Evolutionary conservation across 2,888 invertebrate species (phyloP).

Genomic region (Nezara viridula): DNA sequence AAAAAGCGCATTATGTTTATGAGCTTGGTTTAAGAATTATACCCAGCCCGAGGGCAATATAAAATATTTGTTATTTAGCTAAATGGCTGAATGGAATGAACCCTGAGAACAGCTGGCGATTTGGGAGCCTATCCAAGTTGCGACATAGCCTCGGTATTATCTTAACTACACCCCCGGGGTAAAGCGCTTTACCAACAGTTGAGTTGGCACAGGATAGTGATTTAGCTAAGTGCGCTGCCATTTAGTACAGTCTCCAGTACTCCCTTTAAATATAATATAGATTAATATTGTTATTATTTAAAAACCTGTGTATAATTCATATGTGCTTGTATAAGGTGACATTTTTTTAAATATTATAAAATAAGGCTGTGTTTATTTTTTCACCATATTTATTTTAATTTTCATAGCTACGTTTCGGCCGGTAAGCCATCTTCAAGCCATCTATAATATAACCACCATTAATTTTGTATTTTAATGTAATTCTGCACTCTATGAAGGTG

Average conservation of each 20-base stretch:
- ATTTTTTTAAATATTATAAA: too few species aligned
- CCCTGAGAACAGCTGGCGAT: constrained; percentile 1
- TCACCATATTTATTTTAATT: too few species aligned
- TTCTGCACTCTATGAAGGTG: too few species aligned
- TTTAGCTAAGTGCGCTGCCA: not conserved
- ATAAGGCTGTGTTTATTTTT: too few species aligned
- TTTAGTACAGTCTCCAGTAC: not conserved
- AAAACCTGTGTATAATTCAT: too few species aligned
- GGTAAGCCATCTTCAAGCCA: too few species aligned
- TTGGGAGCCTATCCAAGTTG: not conserved
- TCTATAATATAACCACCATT: too few species aligned
- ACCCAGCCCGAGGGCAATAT: not conserved
- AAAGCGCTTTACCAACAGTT: not conserved
- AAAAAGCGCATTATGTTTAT: constrained; percentile 37
- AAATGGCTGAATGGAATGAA: not conserved
- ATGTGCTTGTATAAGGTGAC: too few species aligned
- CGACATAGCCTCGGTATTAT: not conserved
- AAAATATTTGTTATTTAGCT: constrained; percentile 29
- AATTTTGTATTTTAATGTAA: too few species aligned
- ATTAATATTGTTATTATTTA: too few species aligned
- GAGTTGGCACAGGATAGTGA: not conserved
- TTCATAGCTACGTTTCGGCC: too few species aligned
- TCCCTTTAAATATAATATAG: too few species aligned
- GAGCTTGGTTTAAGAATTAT: not conserved
- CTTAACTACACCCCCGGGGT: not conserved